Conservation (phyloP, 2,113 vertebrate species). For the Lathamus discolor region DNA sequence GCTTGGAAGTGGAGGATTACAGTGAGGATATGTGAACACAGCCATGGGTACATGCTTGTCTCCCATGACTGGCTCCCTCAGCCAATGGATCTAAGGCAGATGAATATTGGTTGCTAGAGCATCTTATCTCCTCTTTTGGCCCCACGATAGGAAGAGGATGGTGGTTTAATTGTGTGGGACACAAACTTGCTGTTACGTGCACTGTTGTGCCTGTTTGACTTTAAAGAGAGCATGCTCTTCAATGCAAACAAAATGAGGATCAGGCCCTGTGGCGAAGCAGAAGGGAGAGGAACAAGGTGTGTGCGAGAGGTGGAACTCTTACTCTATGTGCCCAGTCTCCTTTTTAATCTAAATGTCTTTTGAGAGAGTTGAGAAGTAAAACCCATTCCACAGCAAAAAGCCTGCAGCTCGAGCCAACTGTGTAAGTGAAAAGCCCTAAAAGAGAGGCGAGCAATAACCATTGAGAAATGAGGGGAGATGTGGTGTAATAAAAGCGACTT, state of each 20-base stretch:
- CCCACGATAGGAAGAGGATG: not conserved
- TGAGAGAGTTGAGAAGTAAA: not conserved
- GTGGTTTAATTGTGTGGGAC: not conserved
- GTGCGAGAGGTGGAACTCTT: not conserved
- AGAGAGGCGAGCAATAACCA: not conserved
- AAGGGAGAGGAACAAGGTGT: not conserved
- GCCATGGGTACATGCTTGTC: accelerated
- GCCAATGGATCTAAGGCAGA: not conserved
- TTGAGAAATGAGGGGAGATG: not conserved
- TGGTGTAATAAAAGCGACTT: not conserved
- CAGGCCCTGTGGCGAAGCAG: not conserved
- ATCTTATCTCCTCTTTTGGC: not conserved
- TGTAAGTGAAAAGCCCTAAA: not conserved
- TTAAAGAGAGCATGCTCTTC: accelerated
- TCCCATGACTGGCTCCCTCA: not conserved
- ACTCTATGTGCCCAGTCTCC: accelerated
- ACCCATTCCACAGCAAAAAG: not conserved
- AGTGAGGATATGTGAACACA: not conserved
- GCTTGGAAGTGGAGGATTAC: not conserved
- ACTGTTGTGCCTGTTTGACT: not conserved
- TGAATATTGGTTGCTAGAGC: not conserved
- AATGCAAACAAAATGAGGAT: not conserved
- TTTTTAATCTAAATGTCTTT: not conserved
- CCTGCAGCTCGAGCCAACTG: not conserved
- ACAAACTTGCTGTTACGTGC: not conserved